These are phyloP conservation scores for Colossoma macropomum DNA, from an alignment of 2,113 vertebrate genomes.

Conservation along the genomic window DNA sequence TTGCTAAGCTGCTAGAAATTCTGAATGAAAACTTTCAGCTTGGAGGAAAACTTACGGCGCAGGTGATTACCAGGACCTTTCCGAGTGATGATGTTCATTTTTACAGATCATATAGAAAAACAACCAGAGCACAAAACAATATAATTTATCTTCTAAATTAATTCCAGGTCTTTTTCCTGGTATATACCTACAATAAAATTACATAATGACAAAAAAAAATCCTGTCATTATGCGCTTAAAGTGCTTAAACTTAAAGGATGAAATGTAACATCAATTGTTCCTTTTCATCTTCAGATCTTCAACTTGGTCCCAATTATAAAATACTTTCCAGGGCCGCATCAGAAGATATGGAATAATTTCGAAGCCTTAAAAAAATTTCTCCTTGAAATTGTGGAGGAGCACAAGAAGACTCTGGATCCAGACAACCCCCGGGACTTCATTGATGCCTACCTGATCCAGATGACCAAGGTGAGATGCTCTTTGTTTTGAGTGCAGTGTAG, in stretches of 20 bases:
- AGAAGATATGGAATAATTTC: constrained; percentile 36
- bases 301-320: constrained; percentile 54
- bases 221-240: too few relatives aligned
- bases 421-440: constrained; percentile 55
- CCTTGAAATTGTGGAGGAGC: constrained; percentile 34
- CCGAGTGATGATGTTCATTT: neutral
- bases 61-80: constrained; percentile 36
- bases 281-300: constrained; percentile 43
- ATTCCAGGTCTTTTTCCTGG: too few relatives aligned
- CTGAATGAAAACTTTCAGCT: constrained; percentile 20
- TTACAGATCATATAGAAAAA: too few relatives aligned
- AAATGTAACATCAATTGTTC: too few relatives aligned
- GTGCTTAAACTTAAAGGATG: too few relatives aligned
- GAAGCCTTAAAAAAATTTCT: constrained; percentile 31
- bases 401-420: constrained; percentile 46
- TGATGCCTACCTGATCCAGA: constrained; percentile 59
- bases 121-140: too few relatives aligned
- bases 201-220: too few relatives aligned
- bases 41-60: constrained; percentile 14
- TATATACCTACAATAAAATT: too few relatives aligned
- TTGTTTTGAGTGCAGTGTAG: too few relatives aligned
- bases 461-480: constrained; percentile 47
- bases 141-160: too few relatives aligned
- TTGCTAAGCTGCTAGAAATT: too few relatives aligned
- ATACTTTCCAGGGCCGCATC: constrained; percentile 59